These are phyloP conservation scores for Gallinago undulata DNA, from an alignment of 2,113 vertebrate genomes.

Conservation along the genomic window DNA sequence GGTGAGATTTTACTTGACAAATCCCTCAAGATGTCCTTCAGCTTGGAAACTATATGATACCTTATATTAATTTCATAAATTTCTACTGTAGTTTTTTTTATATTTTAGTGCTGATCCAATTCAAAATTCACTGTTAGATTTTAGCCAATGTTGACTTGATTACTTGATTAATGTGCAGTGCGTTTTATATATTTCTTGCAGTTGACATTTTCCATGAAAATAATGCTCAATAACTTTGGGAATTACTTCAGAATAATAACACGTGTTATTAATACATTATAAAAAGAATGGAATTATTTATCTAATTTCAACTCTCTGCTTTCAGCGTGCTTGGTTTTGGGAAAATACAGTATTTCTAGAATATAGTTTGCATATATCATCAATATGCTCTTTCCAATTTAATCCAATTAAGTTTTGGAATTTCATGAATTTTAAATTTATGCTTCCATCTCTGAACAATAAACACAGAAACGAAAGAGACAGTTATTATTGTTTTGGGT, in stretches of 20 bases:
- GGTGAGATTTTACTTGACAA: background rate
- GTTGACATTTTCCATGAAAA: background rate
- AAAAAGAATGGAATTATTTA: background rate
- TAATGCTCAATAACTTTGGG: background rate
- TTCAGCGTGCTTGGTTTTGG: background rate
- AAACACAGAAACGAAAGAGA: background rate
- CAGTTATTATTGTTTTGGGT: background rate
- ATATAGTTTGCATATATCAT: background rate
- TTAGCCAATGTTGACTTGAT: background rate
- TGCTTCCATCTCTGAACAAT: background rate
- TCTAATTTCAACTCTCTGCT: background rate
- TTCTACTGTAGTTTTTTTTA: background rate
- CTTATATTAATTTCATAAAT: background rate
- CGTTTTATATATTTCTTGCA: background rate
- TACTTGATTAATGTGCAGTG: background rate
- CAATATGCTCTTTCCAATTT: background rate
- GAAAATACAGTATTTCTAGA: background rate
- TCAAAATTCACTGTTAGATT: background rate
- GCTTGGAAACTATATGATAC: background rate
- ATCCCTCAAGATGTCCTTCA: background rate
- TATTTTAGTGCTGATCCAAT: background rate
- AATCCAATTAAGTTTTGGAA: background rate
- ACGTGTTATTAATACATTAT: background rate
- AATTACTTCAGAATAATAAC: background rate
- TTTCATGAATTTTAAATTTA: background rate